Base-by-base conservation (phyloP, 2,888 invertebrate species). In the Ophion ellenae region DNA sequence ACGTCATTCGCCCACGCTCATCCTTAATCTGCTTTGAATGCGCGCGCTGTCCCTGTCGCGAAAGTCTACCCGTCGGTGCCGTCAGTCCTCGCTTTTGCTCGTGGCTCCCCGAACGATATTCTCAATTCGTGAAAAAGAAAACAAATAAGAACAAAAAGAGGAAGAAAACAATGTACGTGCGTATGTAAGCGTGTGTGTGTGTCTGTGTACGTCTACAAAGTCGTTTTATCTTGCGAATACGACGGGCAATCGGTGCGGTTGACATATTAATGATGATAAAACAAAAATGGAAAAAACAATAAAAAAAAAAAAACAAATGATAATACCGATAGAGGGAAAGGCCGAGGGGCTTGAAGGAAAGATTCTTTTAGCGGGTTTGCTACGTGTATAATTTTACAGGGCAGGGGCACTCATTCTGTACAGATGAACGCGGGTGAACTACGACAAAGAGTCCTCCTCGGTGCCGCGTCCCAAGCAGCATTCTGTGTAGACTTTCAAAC, bases 381-480 rank as follows among this genome's bases (percentile, higher is more conserved):
- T 80, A 73, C 82, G 77, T 81, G 84, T 87, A 83, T 85, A 87
- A 88, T 87, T 88, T 88, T 87, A 63, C 88, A 88, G 87, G 86
- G 79, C 85, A 80, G 79, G 78, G 63, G 67, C 24, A 71, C 85
- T 75, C 78, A 74, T 82, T 67, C 85, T 61, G 82, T 79, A 83
- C 79, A 80, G 85, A 82, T 82, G 85, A 84, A 66, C 76, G 81
- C 63, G 80, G 75, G 74, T 80, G 79, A 80, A 61, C 79, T 67
- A 59, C 85, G 79, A 82, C 82, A 85, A 76, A 57, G 82, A 71
- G 66, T 77, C 75, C 67, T 61, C 66, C 53, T 66, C 74, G 69
- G 78, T 69, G 74, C 63, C 74, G 67, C 57, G 73, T 79, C 66
- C 79, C 63, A 75, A 64, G 79, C 70, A 80, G 80, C 40, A 57